Evolutionary conservation across 2,888 invertebrate genomes (phyloP), one percentile per base, ranked within the genome.

Genomic region (Exephanes ischioxanthus): DNA sequence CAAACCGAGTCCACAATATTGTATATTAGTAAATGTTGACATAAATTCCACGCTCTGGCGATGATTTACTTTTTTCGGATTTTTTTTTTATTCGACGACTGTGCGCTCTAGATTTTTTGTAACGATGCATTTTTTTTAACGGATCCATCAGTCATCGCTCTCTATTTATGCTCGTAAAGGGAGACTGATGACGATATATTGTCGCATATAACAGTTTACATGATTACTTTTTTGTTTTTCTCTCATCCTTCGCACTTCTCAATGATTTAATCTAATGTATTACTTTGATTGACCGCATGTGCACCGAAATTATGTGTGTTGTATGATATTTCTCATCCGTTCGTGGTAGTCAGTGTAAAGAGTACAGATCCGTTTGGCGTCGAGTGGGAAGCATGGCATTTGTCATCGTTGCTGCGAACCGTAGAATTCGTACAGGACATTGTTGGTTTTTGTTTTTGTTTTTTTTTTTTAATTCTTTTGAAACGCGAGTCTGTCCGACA

Each of bases 351-450:
- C 48, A 67, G 26, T 77, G 77, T 77, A 55, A 72, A 72, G 77
- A 77, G 77, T 78, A 83, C 82, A 72, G 82, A 83, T 83, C 66
- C 82, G 82, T 77, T 83, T 67, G 63, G 70, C 70, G 68, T 77
- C 67, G 80, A 55, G 80, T 80, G 80, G 73, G 55, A 71, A 77
- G 77, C 70, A 77, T 83, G 71, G 76, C 77, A 72, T 83, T 77
- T 77, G 66, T 66, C 66, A 45, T 72, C 71, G 82, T 83, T 72
- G 82, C 71, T 77, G 77, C 82, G 77, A 77, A 83, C 72, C 77
- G 71, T 83, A 72, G 77, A 77, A 77, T 77, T 83, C 67, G 66
- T 83, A 73, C 72, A 61, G 73, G 73, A 67, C 53, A 53, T 80
- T 78, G 77, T 78, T 80, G 16, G 14, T 53, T 41, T 80, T 30